Percentiles rank a stretch among this genome's conserved stretches.
Conservation (phyloP, 2,113 vertebrate species). For the Monopterus albus region DNA sequence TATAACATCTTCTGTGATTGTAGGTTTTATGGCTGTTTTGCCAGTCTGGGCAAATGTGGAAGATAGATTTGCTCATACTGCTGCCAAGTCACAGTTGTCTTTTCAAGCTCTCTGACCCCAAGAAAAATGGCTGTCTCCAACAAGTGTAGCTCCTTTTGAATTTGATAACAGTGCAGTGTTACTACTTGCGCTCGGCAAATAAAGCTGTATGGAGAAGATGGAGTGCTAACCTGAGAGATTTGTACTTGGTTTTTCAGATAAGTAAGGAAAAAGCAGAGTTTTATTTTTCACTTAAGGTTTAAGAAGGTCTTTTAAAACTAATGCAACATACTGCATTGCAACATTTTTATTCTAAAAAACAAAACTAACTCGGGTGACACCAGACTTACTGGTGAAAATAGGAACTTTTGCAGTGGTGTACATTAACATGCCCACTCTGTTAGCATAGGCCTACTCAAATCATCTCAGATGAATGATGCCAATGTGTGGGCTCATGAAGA, state of each 20-base stretch:
- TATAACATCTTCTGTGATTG: conserved; percentile 23
- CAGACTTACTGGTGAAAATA: neutral
- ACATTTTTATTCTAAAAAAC: no score
- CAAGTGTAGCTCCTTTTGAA: conserved; percentile 34
- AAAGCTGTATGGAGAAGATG: conserved; percentile 45
- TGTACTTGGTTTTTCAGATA: conserved; percentile 1
- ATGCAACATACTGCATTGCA: no score
- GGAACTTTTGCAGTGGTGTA: neutral
- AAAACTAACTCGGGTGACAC: no score
- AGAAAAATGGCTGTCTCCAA: conserved; percentile 59
- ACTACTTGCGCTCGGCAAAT: conserved; percentile 53
- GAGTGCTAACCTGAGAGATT: conserved; percentile 20
- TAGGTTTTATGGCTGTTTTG: conserved; percentile 27
- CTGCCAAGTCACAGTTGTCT: conserved; percentile 63
- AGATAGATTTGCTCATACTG: conserved; percentile 50
- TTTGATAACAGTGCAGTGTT: conserved; percentile 42
- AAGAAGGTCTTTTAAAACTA: no score
- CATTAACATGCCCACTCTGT: conserved; percentile 23
- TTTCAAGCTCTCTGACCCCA: conserved; percentile 59
- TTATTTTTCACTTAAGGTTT: no score
- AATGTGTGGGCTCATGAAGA: neutral
- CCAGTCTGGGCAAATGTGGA: conserved; percentile 51
- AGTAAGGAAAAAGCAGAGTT: no score
- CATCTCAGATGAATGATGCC: conserved; percentile 44
- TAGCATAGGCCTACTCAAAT: conserved; percentile 13